A percentile compares a stretch with the other conserved stretches of the same genome.
Evolutionary conservation across 2,888 invertebrate species (phyloP).

Genomic region (Tiphia femorata): DNA sequence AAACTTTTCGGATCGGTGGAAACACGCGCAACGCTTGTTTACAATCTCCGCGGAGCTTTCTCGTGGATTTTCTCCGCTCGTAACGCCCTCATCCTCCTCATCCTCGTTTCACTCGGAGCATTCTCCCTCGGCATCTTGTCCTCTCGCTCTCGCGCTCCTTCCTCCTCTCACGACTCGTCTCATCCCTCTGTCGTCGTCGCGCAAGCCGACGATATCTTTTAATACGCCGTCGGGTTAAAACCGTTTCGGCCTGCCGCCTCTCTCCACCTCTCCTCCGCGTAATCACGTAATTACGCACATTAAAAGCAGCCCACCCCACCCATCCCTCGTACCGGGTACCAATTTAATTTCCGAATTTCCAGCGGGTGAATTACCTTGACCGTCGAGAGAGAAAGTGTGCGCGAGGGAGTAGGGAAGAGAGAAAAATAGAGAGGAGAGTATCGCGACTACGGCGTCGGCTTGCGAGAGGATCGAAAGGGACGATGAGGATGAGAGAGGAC

Average conservation of each 20-base stretch:
- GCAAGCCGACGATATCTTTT: conserved; percentile 40
- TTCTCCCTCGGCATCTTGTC: neutral
- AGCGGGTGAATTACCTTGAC: conserved; percentile 26
- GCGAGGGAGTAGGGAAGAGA: too few relatives aligned
- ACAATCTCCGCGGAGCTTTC: neutral
- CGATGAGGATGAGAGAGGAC: conserved; percentile 1
- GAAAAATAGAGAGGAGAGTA: neutral
- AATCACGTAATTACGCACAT: conserved; percentile 59
- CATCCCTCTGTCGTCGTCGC: conserved; percentile 6
- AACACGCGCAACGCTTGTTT: too few relatives aligned
- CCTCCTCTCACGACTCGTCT: conserved; percentile 1
- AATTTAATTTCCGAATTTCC: conserved; percentile 63
- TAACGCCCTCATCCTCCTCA: conserved; percentile 3
- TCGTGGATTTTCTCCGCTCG: neutral
- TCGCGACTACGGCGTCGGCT: too few relatives aligned
- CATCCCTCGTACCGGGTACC: conserved; percentile 48
- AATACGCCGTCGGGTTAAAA: conserved; percentile 49
- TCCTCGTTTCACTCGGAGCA: neutral
- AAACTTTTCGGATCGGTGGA: too few relatives aligned
- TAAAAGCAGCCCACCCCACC: conserved; percentile 45
- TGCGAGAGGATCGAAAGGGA: neutral
- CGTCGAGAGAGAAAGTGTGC: neutral
- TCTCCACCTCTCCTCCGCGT: conserved; percentile 42
- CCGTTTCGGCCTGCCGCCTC: conserved; percentile 30
- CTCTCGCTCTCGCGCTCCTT: neutral